Evolutionary conservation across 2,797 vertebrate species (phyloP).

Genomic region (Merluccius polli): DNA sequence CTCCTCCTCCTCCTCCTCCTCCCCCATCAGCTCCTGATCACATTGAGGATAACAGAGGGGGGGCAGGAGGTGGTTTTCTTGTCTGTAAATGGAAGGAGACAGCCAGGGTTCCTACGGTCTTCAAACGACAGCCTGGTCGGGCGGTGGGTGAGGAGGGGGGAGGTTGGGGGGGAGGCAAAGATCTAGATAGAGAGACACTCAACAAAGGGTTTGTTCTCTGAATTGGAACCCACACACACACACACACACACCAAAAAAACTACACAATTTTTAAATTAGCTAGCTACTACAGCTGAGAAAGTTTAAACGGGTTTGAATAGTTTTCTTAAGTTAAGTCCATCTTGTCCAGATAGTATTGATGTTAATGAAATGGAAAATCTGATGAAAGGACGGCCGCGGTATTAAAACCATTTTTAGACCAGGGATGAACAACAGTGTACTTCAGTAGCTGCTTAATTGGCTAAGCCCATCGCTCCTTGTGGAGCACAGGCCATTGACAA

Average conservation of each 20-base stretch:
- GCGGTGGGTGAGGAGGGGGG: neutral
- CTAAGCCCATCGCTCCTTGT: neutral
- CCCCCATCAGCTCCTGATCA: slow-evolving; percentile 32
- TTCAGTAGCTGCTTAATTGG: neutral
- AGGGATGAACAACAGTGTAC: neutral
- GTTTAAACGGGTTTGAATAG: neutral
- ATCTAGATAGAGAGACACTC: neutral
- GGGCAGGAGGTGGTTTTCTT: slow-evolving; percentile 28
- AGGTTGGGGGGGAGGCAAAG: neutral
- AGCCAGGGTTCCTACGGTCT: slow-evolving; percentile 8
- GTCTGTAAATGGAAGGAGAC: slow-evolving; percentile 27
- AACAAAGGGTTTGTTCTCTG: neutral
- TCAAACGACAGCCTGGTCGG: slow-evolving; percentile 16
- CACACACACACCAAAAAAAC: neutral
- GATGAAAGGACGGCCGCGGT: neutral
- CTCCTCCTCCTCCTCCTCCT: slow-evolving; percentile 10
- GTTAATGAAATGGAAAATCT: neutral
- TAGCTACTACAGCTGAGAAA: neutral
- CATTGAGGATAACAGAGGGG: slow-evolving; percentile 20
- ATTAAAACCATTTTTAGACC: neutral
- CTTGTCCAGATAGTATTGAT: neutral
- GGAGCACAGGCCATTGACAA: neutral
- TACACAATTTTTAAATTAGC: neutral
- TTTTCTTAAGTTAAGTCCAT: neutral
- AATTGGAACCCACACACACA: neutral